Conservation (phyloP, 2,113 vertebrate genomes). For the Eira barbara region DNA sequence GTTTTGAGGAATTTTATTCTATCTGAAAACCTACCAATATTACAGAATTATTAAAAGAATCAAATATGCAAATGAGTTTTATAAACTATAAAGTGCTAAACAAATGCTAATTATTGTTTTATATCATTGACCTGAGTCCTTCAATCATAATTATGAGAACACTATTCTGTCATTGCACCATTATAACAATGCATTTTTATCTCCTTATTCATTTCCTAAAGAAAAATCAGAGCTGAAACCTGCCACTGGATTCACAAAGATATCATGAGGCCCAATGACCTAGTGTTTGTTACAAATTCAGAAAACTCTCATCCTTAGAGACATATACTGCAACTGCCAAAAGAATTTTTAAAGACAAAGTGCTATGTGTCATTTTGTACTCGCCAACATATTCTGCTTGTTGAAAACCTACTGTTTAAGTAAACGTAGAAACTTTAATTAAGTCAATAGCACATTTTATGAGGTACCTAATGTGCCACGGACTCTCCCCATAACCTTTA, state of each 20-base stretch:
- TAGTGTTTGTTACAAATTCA: neutral
- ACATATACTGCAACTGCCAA: neutral
- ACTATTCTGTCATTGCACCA: neutral
- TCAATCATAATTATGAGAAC: neutral
- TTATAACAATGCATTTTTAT: neutral
- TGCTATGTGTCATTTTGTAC: neutral
- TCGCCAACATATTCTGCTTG: neutral
- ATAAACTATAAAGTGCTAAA: neutral
- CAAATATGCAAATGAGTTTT: neutral
- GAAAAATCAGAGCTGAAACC: neutral
- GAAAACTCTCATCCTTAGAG: slow-evolving; percentile 6
- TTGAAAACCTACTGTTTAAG: neutral
- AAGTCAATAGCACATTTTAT: slow-evolving; percentile 11
- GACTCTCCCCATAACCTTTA: neutral
- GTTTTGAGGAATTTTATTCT: neutral
- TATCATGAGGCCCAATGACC: neutral
- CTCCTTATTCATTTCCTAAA: neutral
- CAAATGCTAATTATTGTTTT: slow-evolving; percentile 1
- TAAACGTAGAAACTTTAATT: neutral
- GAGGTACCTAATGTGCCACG: neutral
- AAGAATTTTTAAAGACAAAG: slow-evolving; percentile 7
- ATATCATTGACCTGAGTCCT: neutral
- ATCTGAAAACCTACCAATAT: neutral
- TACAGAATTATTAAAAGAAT: neutral
- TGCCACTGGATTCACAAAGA: slow-evolving; percentile 10